Evolutionary conservation across 2,888 invertebrate species (phyloP).

Genomic region (Aplocera efformata): DNA sequence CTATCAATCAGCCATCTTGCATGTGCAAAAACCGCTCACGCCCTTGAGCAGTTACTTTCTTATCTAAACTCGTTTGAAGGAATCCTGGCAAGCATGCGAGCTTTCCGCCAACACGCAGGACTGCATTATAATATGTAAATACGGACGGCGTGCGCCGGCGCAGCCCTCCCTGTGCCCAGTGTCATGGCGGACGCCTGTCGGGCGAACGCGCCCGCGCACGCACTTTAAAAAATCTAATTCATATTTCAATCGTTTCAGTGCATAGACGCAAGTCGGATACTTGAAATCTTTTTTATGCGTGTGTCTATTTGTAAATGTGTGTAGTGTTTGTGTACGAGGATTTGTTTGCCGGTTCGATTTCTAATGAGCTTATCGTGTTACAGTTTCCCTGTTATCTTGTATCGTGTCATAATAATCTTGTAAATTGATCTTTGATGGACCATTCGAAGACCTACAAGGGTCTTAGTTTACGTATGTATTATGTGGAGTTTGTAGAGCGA

Average conservation of each 20-base stretch:
- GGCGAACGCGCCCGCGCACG: constrained; percentile 58
- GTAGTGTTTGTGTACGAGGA: constrained; percentile 28
- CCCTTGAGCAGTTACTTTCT: constrained; percentile 31
- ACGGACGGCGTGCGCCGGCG: constrained; percentile 46
- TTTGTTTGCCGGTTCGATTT: constrained; percentile 39
- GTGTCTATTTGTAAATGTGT: constrained; percentile 18
- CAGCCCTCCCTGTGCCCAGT: constrained; percentile 51
- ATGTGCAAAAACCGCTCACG: constrained; percentile 22
- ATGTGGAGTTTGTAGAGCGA: background rate
- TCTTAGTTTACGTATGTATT: background rate
- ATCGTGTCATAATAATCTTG: constrained; percentile 22
- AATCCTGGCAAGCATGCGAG: constrained; percentile 27
- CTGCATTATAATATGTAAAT: constrained; percentile 66
- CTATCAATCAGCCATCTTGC: constrained; percentile 17
- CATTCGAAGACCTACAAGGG: constrained; percentile 3
- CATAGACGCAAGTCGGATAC: constrained; percentile 15
- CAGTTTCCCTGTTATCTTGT: constrained; percentile 38
- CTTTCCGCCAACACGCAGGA: constrained; percentile 41
- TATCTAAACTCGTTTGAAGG: constrained; percentile 30
- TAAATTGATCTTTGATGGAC: constrained; percentile 25
- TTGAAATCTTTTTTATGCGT: too few relatives aligned
- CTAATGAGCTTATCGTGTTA: constrained; percentile 49
- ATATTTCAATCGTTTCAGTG: constrained; percentile 17
- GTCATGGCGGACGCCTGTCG: constrained; percentile 64
- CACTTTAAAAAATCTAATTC: constrained; percentile 30